Evolutionary conservation across 1,140 invertebrate species (phyloP), one percentile per base, ranked within the genome.

Genomic region (Lasioglossum albipes): DNA sequence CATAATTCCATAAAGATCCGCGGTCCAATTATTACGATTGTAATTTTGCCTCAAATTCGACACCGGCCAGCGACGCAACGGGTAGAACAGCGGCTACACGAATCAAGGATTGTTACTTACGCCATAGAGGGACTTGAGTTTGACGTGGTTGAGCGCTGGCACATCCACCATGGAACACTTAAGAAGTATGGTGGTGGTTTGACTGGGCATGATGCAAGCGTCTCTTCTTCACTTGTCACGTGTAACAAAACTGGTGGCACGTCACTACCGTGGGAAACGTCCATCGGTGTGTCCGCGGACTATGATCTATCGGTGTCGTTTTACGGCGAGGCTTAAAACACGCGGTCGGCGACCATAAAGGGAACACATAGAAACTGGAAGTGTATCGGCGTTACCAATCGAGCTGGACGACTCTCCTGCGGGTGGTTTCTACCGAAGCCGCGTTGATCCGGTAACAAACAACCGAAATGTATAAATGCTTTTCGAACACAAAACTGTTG

Each of bases 121-220:
- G 68, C 85, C 89, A 73, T 93, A 93, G 2, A 92, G 79, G 27
- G 91, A 91, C 52, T 92, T 92, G 54, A 93, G 87, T 75, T 91
- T 93, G 54, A 93, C 92, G 83, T 93, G 93, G 79, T 93, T 93
- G 54, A 93, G 87, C 69, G 90, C 91, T 16, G 93, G 92, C 72
- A 93, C 91, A 69, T 93, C 92, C 67, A 93, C 91, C 92, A 93
- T 93, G n/a, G 93, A 93, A 74, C 93, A 93, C 86, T 92, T 93
- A 78, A 93, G 90, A 10, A 93, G 76, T 69, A 93, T 93, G n/a
- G 93, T 93, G 9, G 92, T 93, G 6, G 92, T 93, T 75, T 93
- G 93, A 78, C 93, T 93, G 22, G 93, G 92, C 92, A 93, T 93
- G 68, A 81, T 89, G 36, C 20, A 22, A 59, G 20, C 31, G 62